These are phyloP conservation scores for Tupaia chinensis DNA, from an alignment of 2,113 vertebrate species.

Conservation along the genomic window DNA sequence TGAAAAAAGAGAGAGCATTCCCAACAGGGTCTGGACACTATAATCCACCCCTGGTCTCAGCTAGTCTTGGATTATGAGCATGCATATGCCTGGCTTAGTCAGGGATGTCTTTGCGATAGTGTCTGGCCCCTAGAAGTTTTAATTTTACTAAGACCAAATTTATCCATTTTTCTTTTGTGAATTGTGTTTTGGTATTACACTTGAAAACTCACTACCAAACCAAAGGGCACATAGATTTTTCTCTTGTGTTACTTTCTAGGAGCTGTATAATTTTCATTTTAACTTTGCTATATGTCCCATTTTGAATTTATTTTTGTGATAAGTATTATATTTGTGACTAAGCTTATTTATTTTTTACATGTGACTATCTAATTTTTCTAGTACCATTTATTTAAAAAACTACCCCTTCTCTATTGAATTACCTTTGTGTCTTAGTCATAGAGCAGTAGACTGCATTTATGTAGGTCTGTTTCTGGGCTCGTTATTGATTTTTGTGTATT, in stretches of 20 bases:
- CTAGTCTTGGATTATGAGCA: too few species aligned
- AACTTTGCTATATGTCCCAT: background rate
- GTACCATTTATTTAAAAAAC: background rate
- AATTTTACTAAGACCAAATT: background rate
- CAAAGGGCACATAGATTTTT: background rate
- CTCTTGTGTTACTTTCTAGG: background rate
- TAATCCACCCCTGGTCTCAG: too few species aligned
- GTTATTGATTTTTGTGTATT: background rate
- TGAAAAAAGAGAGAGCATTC: too few species aligned
- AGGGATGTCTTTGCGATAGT: too few species aligned
- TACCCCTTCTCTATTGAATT: background rate
- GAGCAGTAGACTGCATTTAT: background rate
- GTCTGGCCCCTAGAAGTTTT: background rate
- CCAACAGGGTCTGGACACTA: too few species aligned
- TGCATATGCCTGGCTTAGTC: too few species aligned
- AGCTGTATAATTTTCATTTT: background rate
- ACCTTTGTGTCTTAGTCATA: slow-evolving; percentile 3
- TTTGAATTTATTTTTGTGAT: slow-evolving; percentile 21
- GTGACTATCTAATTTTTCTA: background rate
- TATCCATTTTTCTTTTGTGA: background rate
- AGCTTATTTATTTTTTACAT: background rate
- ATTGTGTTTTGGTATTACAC: background rate
- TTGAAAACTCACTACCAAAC: background rate
- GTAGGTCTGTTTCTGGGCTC: background rate
- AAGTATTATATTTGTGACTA: background rate